Evolutionary conservation across 2,113 vertebrate species (phyloP).

Genomic region (Eretmochelys imbricata): DNA sequence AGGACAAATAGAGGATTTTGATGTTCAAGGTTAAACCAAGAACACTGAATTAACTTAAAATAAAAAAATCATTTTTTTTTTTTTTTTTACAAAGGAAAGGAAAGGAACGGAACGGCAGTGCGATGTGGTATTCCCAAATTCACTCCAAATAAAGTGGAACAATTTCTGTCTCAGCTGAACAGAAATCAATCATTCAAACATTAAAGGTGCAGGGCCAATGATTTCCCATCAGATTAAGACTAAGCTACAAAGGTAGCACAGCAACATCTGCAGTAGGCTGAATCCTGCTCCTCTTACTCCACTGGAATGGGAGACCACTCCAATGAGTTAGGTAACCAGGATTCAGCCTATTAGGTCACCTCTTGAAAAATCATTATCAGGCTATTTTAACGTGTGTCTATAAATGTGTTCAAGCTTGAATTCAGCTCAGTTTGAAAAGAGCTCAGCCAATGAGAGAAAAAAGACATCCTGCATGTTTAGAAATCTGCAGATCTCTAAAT

Average conservation of each 20-base stretch:
- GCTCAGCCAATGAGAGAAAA: neutral
- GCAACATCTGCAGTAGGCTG: neutral
- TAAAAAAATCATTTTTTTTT: neutral
- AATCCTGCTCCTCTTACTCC: neutral
- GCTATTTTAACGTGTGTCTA: neutral
- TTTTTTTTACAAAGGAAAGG: rapidly evolving
- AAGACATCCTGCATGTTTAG: neutral
- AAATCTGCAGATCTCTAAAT: neutral
- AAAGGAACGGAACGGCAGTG: neutral
- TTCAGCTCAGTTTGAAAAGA: neutral
- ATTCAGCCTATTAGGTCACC: neutral
- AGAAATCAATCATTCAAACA: neutral
- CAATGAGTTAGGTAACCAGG: neutral
- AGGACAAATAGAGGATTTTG: rapidly evolving
- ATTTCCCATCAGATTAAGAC: neutral
- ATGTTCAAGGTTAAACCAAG: neutral
- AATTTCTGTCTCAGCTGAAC: neutral
- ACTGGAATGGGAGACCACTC: neutral
- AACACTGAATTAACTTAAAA: neutral
- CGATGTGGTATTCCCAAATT: neutral
- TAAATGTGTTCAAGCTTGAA: neutral
- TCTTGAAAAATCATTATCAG: neutral
- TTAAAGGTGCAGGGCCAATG: rapidly evolving
- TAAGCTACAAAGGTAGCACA: neutral
- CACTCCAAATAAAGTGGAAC: neutral